These are phyloP conservation scores for Anguilla rostrata DNA, from an alignment of 2,113 vertebrate species.

Conservation along the genomic window DNA sequence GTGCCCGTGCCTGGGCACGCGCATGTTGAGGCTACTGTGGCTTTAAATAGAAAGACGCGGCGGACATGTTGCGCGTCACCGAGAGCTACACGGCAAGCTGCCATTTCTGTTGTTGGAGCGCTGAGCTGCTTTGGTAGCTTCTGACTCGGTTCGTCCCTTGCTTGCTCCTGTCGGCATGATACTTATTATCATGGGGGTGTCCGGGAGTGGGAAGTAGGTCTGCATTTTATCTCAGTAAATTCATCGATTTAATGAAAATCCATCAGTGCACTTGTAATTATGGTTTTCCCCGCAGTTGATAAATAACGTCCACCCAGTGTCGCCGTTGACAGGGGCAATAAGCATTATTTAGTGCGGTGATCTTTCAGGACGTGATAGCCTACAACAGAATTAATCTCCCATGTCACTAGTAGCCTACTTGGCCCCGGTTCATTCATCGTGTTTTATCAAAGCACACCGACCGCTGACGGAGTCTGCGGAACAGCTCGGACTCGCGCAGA, in stretches of 20 bases:
- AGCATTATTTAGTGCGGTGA: neutral
- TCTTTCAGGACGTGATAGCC: neutral
- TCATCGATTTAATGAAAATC: slow-evolving; percentile 4
- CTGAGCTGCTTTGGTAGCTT: neutral
- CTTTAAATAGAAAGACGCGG: slow-evolving; percentile 45
- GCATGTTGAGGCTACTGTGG: slow-evolving; percentile 34
- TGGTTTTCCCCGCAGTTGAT: neutral
- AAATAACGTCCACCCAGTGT: neutral
- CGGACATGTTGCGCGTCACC: slow-evolving; percentile 40
- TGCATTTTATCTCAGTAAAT: slow-evolving; percentile 49
- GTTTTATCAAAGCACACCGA: neutral
- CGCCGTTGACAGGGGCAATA: neutral
- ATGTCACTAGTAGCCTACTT: neutral
- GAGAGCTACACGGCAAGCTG: slow-evolving; percentile 18
- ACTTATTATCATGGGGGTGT: slow-evolving; percentile 69
- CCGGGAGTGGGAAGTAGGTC: slow-evolving; percentile 68
- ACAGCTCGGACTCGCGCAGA: neutral
- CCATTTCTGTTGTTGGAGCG: neutral
- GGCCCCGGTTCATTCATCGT: neutral
- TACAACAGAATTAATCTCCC: neutral
- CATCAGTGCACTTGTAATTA: neutral
- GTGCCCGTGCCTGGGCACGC: neutral
- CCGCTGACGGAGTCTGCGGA: neutral
- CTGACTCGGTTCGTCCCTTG: neutral
- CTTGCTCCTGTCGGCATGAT: slow-evolving; percentile 57